Percentiles rank a stretch among this genome's conserved stretches.
Evolutionary conservation across 2,797 vertebrate species (phyloP).

Genomic region (Novumbra hubbsi): DNA sequence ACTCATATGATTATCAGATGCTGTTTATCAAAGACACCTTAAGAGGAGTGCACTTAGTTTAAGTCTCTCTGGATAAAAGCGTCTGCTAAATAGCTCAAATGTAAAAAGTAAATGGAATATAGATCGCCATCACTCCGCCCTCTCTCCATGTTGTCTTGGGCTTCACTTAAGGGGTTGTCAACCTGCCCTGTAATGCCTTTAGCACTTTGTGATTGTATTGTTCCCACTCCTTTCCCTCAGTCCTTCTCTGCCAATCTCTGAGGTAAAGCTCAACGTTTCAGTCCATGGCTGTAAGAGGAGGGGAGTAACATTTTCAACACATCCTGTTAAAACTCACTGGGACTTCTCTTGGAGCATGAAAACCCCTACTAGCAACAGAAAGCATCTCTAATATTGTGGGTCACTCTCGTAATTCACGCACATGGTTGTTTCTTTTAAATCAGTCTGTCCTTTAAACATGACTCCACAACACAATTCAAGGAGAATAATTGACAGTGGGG

Average conservation of each 20-base stretch:
- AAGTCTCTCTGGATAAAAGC: too few species aligned
- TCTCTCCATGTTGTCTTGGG: background rate
- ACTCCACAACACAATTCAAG: background rate
- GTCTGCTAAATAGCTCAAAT: too few species aligned
- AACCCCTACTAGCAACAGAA: constrained; percentile 29
- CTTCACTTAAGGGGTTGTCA: constrained; percentile 2
- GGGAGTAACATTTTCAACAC: constrained; percentile 32
- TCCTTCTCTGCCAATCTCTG: background rate
- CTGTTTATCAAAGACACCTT: too few species aligned
- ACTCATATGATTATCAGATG: too few species aligned
- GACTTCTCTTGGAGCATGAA: constrained; percentile 37
- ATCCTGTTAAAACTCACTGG: constrained; percentile 3
- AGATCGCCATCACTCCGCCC: background rate
- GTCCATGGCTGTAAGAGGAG: constrained; percentile 25
- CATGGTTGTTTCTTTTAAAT: constrained; percentile 22
- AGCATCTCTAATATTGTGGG: constrained; percentile 39
- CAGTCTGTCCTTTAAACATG: background rate
- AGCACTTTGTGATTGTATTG: constrained; percentile 15
- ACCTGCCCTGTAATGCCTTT: background rate
- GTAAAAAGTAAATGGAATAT: too few species aligned
- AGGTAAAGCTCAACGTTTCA: constrained; percentile 11
- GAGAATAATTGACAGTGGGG: background rate
- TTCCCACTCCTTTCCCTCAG: background rate
- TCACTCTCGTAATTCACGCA: constrained; percentile 22
- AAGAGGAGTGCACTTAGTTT: too few species aligned